Percentiles rank a stretch among this genome's conserved stretches.
Conservation (phyloP, 1,140 invertebrate genomes). For the Drosophila ironensis region DNA sequence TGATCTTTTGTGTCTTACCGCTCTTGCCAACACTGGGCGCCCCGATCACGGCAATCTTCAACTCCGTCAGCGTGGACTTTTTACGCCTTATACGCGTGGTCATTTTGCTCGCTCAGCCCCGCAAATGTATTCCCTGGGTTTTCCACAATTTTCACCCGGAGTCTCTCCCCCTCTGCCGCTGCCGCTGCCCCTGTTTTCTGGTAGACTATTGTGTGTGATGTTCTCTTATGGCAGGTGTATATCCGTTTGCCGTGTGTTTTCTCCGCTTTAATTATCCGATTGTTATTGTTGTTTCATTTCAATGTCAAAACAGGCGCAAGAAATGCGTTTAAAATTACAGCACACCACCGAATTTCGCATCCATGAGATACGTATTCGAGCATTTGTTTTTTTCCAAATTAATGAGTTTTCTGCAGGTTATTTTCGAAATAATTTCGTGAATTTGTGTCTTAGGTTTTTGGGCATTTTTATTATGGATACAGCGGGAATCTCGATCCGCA, state of each 20-base stretch:
- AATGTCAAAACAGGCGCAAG: conserved; percentile 69
- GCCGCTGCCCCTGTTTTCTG: background rate
- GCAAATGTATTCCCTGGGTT: conserved; percentile 3
- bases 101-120: conserved; percentile 80
- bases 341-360: conserved; percentile 22
- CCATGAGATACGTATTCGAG: conserved; percentile 25
- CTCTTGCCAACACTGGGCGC: conserved; percentile 94
- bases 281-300: conserved; percentile 48
- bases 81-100: conserved; percentile 89
- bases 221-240: conserved; percentile 40
- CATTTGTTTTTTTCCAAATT: conserved; percentile 33
- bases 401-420: conserved; percentile 47
- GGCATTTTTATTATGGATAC: conserved; percentile 30
- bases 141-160: conserved; percentile 57
- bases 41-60: conserved; percentile 93
- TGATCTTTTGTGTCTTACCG: conserved; percentile 83
- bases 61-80: conserved; percentile 93
- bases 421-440: conserved; percentile 27
- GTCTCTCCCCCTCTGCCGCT: background rate
- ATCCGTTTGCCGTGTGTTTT: conserved; percentile 36
- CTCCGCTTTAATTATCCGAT: conserved; percentile 55
- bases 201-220: conserved; percentile 5
- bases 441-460: conserved; percentile 31
- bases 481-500: conserved; percentile 11
- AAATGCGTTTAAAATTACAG: conserved; percentile 69